A percentile compares a stretch with the other conserved stretches of the same genome.
Conservation (phyloP, 2,888 invertebrate genomes). For the Polymixis lichenea region DNA sequence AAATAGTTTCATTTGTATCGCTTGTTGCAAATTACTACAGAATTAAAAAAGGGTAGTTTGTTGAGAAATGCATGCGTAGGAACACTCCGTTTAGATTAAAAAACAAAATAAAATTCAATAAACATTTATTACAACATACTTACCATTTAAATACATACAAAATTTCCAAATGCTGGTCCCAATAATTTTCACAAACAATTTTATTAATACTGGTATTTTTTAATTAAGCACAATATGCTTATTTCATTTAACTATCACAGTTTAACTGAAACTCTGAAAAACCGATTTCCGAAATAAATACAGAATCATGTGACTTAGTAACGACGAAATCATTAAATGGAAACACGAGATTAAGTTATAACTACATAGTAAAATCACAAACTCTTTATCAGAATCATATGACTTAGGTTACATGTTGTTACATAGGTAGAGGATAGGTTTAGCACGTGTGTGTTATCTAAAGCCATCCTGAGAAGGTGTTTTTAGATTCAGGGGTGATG, state of each 20-base stretch:
- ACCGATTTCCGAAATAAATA: constrained; percentile 27
- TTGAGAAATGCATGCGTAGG: constrained; percentile 2
- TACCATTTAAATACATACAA: constrained; percentile 52
- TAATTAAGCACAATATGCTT: constrained; percentile 3
- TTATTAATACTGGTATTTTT: constrained; percentile 12
- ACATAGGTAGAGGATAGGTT: neutral
- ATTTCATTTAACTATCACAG: constrained; percentile 11
- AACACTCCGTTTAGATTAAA: neutral
- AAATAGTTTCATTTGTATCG: too few species aligned
- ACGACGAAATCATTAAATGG: constrained; percentile 42
- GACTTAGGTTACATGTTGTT: constrained; percentile 30
- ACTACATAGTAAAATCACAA: constrained; percentile 47
- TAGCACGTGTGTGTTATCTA: constrained; percentile 9
- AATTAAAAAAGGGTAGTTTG: neutral
- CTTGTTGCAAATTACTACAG: constrained; percentile 2
- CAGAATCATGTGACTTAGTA: constrained; percentile 30
- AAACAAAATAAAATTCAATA: neutral
- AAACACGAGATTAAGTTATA: constrained; percentile 47
- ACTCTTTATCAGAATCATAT: constrained; percentile 53
- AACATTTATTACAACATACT: constrained; percentile 51
- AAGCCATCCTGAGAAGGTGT: constrained; percentile 1
- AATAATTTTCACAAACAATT: constrained; percentile 47
- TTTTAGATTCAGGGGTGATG: constrained; percentile 10
- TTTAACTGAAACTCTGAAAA: constrained; percentile 13
- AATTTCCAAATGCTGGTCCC: constrained; percentile 34